These are phyloP conservation scores for Lagria hirta DNA, from an alignment of 2,888 invertebrate species.

Conservation along the genomic window DNA sequence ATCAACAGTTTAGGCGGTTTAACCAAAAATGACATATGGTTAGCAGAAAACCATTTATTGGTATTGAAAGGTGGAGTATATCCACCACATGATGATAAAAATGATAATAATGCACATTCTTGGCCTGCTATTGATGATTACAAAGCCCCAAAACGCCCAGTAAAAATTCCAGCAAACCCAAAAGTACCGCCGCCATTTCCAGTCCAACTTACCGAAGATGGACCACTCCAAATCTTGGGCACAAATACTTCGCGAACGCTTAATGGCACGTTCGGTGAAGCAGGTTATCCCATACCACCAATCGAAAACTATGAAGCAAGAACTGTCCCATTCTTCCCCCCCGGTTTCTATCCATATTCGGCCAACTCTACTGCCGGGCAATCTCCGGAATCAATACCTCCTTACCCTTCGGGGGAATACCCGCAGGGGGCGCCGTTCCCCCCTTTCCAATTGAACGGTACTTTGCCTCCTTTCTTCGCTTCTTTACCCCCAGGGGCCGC, in stretches of 20 bases:
- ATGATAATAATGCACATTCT: constrained; percentile 48
- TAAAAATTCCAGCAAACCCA: constrained; percentile 79
- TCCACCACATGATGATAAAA: constrained; percentile 57
- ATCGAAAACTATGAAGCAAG: constrained; percentile 50
- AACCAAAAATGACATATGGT: constrained; percentile 84
- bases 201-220: constrained; percentile 81
- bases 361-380: constrained; percentile 68
- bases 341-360: constrained; percentile 63
- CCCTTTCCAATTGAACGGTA: constrained; percentile 46
- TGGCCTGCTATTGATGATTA: constrained; percentile 87
- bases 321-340: constrained; percentile 59
- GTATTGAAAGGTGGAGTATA: constrained; percentile 79
- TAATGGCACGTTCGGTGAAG: constrained; percentile 62
- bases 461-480: constrained; percentile 54
- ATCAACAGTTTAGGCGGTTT: constrained; percentile 78
- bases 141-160: constrained; percentile 78
- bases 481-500: constrained; percentile 66
- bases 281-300: constrained; percentile 51
- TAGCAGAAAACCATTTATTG: constrained; percentile 84
- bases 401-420: constrained; percentile 58
- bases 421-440: constrained; percentile 53
- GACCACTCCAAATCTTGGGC: constrained; percentile 84
- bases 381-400: constrained; percentile 65
- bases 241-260: constrained; percentile 74
- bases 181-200: constrained; percentile 92